A percentile compares a stretch with the other conserved stretches of the same genome.
Conservation (phyloP, 1,140 invertebrate species). For the Nephila pilipes region DNA sequence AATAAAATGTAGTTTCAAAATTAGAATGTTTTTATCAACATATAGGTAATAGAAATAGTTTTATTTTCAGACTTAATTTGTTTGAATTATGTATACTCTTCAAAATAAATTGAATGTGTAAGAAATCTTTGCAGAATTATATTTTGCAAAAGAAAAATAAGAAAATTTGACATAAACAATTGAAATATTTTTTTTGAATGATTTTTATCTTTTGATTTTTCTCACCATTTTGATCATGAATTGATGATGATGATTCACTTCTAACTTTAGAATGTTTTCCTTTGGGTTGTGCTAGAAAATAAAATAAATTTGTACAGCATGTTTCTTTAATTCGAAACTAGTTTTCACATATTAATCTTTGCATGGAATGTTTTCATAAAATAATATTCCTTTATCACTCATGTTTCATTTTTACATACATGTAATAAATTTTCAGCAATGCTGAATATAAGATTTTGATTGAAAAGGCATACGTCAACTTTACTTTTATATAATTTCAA, state of each 20-base stretch:
- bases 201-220: neutral
- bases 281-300: constrained; percentile 78
- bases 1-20: neutral
- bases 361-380: too few species aligned
- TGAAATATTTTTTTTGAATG: too few species aligned
- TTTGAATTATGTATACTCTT: neutral
- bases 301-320: constrained; percentile 11
- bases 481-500: too few species aligned
- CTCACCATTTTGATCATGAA: constrained; percentile 77
- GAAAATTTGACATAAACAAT: neutral
- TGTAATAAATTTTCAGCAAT: too few species aligned
- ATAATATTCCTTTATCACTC: too few species aligned
- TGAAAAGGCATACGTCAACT: too few species aligned
- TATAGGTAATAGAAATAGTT: neutral
- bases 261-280: constrained; percentile 77
- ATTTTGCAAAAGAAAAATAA: neutral
- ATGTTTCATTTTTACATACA: too few species aligned
- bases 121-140: neutral
- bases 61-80: neutral
- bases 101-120: neutral
- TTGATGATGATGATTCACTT: constrained; percentile 76
- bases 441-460: too few species aligned
- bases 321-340: neutral
- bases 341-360: too few species aligned
- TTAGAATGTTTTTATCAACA: neutral